phyloP scores from a whole-genome alignment of 2,797 vertebrate species.

The Pagetopsis macropterus region DNA sequence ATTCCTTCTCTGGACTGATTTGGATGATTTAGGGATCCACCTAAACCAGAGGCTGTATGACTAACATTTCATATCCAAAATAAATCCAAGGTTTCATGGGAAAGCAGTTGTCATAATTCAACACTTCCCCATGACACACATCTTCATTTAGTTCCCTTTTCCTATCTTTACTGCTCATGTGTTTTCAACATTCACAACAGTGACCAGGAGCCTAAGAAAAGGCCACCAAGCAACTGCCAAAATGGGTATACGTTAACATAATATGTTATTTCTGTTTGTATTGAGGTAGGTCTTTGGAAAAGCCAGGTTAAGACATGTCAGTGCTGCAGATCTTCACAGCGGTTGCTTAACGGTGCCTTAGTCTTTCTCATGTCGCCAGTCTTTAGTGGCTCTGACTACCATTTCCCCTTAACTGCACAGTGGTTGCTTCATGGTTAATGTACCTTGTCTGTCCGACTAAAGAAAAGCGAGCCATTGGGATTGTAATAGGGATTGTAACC shows the following conservation, averaged over 20 bases:
- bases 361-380: slow-evolving; percentile 1
- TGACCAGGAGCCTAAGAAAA: background rate
- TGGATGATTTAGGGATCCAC: background rate
- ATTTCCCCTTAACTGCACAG: background rate
- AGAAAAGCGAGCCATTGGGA: background rate
- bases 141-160: background rate
- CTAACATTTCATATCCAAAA: background rate
- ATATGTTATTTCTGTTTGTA: background rate
- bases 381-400: slow-evolving; percentile 17
- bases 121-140: background rate
- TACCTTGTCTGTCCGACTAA: slow-evolving; percentile 1
- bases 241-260: background rate
- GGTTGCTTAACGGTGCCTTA: background rate
- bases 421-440: slow-evolving; percentile 3
- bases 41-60: background rate
- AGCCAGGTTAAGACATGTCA: background rate
- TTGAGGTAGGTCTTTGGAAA: no score
- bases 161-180: no score
- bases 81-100: background rate
- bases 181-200: no score
- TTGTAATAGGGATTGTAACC: no score
- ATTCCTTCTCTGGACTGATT: background rate
- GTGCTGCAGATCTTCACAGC: background rate
- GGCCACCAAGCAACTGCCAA: background rate
- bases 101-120: background rate